A percentile compares a stretch with the other conserved stretches of the same genome.
phyloP scores from a whole-genome alignment of 2,797 vertebrate genomes.

The Lycodopsis pacificus region DNA sequence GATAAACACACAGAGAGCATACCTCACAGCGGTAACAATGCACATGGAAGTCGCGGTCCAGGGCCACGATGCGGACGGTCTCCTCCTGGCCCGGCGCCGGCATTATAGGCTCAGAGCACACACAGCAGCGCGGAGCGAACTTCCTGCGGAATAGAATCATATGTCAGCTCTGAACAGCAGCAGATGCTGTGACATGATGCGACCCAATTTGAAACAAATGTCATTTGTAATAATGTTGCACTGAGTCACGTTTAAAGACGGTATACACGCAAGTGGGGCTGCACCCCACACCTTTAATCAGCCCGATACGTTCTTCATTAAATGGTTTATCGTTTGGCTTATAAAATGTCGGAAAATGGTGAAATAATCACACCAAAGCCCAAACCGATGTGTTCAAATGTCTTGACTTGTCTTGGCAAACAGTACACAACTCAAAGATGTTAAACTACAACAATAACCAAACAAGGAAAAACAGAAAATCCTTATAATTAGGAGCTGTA shows the following conservation, averaged over 20 bases:
- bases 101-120: conserved; percentile 97
- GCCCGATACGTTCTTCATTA: neutral
- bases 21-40: conserved; percentile 99
- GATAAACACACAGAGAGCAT: conserved; percentile 34
- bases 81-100: conserved; percentile 97
- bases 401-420: neutral
- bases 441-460: neutral
- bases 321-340: neutral
- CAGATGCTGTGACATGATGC: neutral
- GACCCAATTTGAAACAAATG: neutral
- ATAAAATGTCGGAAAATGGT: neutral
- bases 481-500: neutral
- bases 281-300: no score
- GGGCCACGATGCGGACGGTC: conserved; percentile 96
- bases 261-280: neutral
- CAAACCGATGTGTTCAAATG: no score
- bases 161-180: conserved; percentile 2
- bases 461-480: neutral
- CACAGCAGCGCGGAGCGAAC: conserved; percentile 97
- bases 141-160: conserved; percentile 85
- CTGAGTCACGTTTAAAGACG: neutral
- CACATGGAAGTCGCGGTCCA: conserved; percentile 98
- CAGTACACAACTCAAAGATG: neutral
- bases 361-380: neutral
- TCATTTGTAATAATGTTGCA: neutral